Conservation (phyloP, 2,113 vertebrate genomes). For the Campylomormyrus tamandua region DNA sequence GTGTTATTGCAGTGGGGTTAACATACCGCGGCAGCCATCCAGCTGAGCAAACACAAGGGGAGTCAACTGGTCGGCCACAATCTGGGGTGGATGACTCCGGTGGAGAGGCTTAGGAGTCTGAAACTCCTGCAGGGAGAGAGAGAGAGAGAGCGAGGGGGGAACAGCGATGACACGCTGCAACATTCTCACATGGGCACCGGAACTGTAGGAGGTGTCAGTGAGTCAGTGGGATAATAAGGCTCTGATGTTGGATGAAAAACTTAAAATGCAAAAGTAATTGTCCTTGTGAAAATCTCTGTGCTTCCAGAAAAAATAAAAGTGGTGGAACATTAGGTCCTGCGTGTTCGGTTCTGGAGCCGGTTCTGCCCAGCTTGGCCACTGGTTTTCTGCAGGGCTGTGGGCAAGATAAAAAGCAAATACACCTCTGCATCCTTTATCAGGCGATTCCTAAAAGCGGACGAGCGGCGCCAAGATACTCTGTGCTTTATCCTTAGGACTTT, state of each 20-base stretch:
- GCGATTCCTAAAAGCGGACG: not conserved
- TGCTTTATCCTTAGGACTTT: not conserved
- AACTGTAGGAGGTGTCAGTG: not conserved
- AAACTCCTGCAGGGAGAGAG: not conserved
- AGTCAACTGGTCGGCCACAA: slow-evolving; percentile 35
- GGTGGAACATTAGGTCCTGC: not conserved
- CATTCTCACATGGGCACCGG: not conserved
- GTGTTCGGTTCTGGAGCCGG: not conserved
- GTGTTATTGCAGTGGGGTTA: slow-evolving; percentile 53
- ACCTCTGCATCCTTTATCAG: not conserved
- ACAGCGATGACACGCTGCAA: not conserved
- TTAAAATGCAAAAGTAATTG: not conserved
- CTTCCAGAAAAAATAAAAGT: not conserved
- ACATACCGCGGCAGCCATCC: slow-evolving; percentile 52
- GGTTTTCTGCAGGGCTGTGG: too few relatives aligned
- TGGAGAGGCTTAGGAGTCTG: not conserved
- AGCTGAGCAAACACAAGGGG: slow-evolving; percentile 53
- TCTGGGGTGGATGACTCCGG: slow-evolving; percentile 34
- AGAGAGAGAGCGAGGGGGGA: not conserved
- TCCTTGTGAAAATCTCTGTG: not conserved
- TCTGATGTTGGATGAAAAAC: not conserved
- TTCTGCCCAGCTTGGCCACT: not conserved
- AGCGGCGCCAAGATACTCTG: not conserved
- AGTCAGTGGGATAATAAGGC: not conserved
- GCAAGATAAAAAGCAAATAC: not conserved